Conservation (phyloP, 2,888 invertebrate genomes). For the Ischnura elegans region DNA sequence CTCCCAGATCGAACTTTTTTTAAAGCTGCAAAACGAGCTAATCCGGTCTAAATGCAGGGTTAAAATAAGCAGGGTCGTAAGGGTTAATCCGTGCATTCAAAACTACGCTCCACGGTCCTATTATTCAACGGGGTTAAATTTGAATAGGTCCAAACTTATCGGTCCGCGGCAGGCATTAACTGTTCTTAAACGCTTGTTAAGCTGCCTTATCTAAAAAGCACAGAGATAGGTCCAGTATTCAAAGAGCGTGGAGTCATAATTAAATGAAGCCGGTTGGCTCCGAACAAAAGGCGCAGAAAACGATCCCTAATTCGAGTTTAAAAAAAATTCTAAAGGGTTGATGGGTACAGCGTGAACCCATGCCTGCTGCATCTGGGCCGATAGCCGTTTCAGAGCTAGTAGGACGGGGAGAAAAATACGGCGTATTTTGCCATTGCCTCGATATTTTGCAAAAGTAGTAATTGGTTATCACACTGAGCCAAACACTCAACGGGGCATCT, state of each 20-base stretch:
- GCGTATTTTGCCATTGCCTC: too few species aligned
- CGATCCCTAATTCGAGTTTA: background rate
- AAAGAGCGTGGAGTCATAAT: background rate
- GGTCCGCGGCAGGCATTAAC: background rate
- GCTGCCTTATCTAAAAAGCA: constrained; percentile 9
- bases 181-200: background rate
- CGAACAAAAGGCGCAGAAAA: background rate
- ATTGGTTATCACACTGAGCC: too few species aligned
- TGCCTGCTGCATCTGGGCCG: background rate
- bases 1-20: background rate
- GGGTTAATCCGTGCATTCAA: background rate
- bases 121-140: background rate
- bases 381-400: background rate
- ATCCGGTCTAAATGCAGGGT: background rate
- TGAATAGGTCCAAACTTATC: background rate
- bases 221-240: background rate
- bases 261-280: background rate
- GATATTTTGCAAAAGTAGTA: too few species aligned
- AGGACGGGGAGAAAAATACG: background rate
- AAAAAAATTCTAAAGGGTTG: background rate
- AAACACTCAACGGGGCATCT: too few species aligned
- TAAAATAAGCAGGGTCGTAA: background rate
- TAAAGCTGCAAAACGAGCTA: background rate
- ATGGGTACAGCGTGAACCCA: background rate
- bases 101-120: background rate